These are phyloP conservation scores for Agonopterix alstromeriana DNA, from an alignment of 2,888 invertebrate species.

Conservation along the genomic window DNA sequence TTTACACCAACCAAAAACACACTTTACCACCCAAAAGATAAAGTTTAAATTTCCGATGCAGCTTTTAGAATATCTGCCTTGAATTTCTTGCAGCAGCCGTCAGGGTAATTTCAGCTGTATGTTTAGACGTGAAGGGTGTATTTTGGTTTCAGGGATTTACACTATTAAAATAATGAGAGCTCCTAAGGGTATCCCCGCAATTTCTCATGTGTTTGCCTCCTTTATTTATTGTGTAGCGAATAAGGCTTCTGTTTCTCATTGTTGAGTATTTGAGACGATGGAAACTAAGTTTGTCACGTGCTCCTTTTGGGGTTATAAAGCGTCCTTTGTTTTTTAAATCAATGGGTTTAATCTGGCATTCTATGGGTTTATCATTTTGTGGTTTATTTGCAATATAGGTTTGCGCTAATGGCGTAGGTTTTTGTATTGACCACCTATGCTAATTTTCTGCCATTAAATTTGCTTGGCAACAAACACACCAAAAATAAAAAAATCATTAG, in stretches of 20 bases:
- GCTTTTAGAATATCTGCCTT: constrained; percentile 18
- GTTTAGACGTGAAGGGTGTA: constrained; percentile 18
- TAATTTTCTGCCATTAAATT: too few species aligned
- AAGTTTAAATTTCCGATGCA: constrained; percentile 18
- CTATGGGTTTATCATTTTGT: too few species aligned
- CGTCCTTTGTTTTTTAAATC: neutral
- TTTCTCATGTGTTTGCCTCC: constrained; percentile 64
- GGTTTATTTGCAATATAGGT: too few species aligned
- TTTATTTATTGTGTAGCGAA: constrained; percentile 64
- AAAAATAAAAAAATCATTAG: too few species aligned
- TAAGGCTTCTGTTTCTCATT: constrained; percentile 59
- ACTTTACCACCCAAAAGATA: constrained; percentile 16
- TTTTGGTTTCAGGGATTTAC: constrained; percentile 31
- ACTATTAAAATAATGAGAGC: constrained; percentile 69
- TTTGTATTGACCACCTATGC: too few species aligned
- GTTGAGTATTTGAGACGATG: constrained; percentile 23
- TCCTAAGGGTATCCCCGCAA: constrained; percentile 63
- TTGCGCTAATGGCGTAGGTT: too few species aligned
- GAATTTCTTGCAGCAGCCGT: constrained; percentile 21
- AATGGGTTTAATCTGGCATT: too few species aligned
- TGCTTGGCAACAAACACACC: too few species aligned
- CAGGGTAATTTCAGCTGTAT: constrained; percentile 25
- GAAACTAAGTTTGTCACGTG: constrained; percentile 29
- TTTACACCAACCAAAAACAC: constrained; percentile 16
- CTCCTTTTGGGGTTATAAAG: constrained; percentile 6